Conservation (phyloP, 2,113 vertebrate species). For the Nettapus auritus region DNA sequence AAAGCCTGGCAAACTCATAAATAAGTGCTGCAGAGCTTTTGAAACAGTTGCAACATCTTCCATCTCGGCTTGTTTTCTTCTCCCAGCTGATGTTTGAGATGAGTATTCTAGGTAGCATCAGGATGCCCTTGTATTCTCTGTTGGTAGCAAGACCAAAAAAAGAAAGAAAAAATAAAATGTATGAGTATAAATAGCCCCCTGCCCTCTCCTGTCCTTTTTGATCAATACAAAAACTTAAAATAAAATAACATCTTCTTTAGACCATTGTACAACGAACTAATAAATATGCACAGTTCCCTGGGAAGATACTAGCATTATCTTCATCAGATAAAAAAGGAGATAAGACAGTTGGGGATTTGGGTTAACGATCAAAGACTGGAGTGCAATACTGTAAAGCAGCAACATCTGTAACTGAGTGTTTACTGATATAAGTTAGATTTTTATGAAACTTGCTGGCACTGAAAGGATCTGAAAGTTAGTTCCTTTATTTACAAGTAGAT, state of each 20-base stretch:
- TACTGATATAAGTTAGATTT: neutral
- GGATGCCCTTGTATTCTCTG: slow-evolving; percentile 77
- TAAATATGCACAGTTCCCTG: neutral
- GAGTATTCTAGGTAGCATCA: slow-evolving; percentile 71
- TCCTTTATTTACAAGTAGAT: neutral
- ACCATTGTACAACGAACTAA: neutral
- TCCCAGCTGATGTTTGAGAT: neutral
- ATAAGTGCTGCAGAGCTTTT: slow-evolving; percentile 65
- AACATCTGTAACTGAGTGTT: neutral
- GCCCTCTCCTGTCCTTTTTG: neutral
- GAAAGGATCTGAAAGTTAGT: neutral
- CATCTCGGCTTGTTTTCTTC: slow-evolving; percentile 44
- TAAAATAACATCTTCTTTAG: neutral
- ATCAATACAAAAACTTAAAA: neutral
- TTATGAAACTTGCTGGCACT: neutral
- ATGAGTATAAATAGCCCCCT: neutral
- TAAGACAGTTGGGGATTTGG: neutral
- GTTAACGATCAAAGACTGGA: neutral
- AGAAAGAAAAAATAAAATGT: neutral
- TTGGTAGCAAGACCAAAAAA: slow-evolving; percentile 8
- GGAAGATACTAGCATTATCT: neutral
- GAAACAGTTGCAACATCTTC: slow-evolving; percentile 55
- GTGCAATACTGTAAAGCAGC: neutral
- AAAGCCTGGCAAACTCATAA: slow-evolving; percentile 58
- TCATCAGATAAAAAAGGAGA: neutral